These are phyloP conservation scores for Antheraea pernyi DNA, from an alignment of 1,140 invertebrate species.

Conservation along the genomic window DNA sequence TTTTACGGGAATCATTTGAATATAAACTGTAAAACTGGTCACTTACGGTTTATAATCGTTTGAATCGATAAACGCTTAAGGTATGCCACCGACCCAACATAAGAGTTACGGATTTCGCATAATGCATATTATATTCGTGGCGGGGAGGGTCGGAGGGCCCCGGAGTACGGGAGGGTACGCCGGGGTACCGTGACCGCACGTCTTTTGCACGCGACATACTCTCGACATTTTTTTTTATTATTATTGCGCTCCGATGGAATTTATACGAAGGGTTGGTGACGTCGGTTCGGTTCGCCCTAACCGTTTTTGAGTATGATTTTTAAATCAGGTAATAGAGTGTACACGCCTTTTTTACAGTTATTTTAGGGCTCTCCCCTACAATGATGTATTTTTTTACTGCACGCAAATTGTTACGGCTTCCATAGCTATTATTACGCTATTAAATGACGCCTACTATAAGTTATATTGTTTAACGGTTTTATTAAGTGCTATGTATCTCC, in stretches of 20 bases:
- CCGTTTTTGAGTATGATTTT: conserved; percentile 75
- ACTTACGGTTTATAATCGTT: background rate
- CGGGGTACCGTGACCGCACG: conserved; percentile 59
- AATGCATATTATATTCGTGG: conserved; percentile 76
- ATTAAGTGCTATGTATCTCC: too few relatives aligned
- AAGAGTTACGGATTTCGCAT: conserved; percentile 78
- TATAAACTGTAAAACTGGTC: conserved; percentile 9
- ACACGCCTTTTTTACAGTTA: conserved; percentile 27
- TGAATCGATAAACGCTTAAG: conserved; percentile 34
- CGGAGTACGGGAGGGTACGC: background rate
- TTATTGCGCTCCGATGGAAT: conserved; percentile 77
- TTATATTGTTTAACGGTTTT: too few relatives aligned
- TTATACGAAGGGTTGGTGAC: conserved; percentile 63
- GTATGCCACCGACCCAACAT: conserved; percentile 59
- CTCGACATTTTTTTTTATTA: conserved; percentile 77
- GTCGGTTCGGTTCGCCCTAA: conserved; percentile 49
- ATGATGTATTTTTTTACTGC: background rate
- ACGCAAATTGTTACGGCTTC: background rate
- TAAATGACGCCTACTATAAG: background rate
- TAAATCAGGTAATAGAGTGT: conserved; percentile 72
- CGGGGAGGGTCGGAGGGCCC: conserved; percentile 38
- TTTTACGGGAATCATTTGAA: background rate
- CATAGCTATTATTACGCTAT: background rate
- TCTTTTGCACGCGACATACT: conserved; percentile 76
- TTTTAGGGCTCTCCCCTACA: conserved; percentile 15